Evolutionary conservation across 1,140 invertebrate genomes (phyloP).

Genomic region (Zaprionus africanus): DNA sequence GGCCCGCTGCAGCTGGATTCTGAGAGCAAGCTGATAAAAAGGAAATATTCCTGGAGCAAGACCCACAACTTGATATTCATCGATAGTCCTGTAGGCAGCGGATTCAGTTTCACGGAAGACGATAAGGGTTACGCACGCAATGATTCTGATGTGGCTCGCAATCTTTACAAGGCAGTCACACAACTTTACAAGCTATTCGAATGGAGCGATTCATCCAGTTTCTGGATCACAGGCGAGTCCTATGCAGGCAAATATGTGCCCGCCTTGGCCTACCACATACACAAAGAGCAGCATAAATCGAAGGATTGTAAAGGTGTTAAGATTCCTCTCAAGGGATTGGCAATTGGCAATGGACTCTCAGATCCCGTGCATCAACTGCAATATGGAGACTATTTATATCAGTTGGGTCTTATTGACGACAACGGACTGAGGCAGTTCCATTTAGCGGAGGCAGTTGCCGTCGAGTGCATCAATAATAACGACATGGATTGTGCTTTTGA

Average conservation of each 20-base stretch:
- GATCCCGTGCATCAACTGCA: slow-evolving; percentile 91
- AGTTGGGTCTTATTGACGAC: slow-evolving; percentile 90
- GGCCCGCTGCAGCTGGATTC: slow-evolving; percentile 89
- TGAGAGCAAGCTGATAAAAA: slow-evolving; percentile 85
- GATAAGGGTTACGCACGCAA: slow-evolving; percentile 87
- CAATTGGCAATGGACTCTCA: slow-evolving; percentile 93
- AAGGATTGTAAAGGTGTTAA: slow-evolving; percentile 80
- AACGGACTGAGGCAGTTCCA: slow-evolving; percentile 87
- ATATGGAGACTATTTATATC: slow-evolving; percentile 92
- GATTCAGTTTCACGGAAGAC: slow-evolving; percentile 89
- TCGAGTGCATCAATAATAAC: slow-evolving; percentile 86
- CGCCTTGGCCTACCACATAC: slow-evolving; percentile 89
- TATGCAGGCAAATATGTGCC: slow-evolving; percentile 94
- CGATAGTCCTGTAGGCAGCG: slow-evolving; percentile 94
- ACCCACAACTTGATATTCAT: slow-evolving; percentile 91
- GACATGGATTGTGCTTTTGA: slow-evolving; percentile 88
- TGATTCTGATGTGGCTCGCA: slow-evolving; percentile 87
- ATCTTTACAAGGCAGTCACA: slow-evolving; percentile 87
- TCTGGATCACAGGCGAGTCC: slow-evolving; percentile 93
- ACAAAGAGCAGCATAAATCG: slow-evolving; percentile 84
- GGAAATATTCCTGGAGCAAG: slow-evolving; percentile 90
- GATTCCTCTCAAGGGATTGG: slow-evolving; percentile 88
- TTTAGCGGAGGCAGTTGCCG: slow-evolving; percentile 86
- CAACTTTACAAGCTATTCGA: slow-evolving; percentile 91
- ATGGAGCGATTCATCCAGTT: slow-evolving; percentile 87